Conservation (phyloP, 2,797 vertebrate species). For the Propithecus perrieri region DNA sequence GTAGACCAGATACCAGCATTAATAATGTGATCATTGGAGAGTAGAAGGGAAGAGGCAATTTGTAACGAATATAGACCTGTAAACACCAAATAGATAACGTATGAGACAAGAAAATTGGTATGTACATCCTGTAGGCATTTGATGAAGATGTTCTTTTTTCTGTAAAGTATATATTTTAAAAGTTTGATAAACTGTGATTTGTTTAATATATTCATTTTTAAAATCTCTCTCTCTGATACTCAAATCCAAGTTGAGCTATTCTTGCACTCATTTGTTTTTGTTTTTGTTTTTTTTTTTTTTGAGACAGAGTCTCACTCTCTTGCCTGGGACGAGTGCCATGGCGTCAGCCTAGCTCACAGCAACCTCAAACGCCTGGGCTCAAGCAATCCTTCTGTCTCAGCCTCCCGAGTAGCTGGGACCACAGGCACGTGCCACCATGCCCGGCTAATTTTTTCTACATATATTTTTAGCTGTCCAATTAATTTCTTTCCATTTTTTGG, state of each 20-base stretch:
- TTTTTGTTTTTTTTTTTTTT: no score
- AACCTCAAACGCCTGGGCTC: no score
- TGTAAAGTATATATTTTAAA: conserved; percentile 70
- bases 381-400: no score
- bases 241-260: neutral
- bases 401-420: no score
- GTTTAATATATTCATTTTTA: neutral
- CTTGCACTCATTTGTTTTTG: neutral
- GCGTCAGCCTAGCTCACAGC: no score
- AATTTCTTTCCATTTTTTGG: no score
- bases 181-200: neutral
- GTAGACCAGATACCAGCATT: conserved; percentile 41
- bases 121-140: conserved; percentile 44
- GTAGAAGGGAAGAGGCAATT: neutral
- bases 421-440: no score
- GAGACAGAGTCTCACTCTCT: no score
- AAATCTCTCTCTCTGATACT: neutral
- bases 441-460: no score
- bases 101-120: neutral
- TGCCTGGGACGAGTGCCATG: no score
- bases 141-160: conserved; percentile 78
- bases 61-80: neutral
- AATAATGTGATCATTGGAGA: neutral
- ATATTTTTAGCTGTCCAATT: no score
- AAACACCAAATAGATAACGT: neutral